Base-by-base conservation (phyloP, 2,888 invertebrate species). In the Habrosyne pyritoides region DNA sequence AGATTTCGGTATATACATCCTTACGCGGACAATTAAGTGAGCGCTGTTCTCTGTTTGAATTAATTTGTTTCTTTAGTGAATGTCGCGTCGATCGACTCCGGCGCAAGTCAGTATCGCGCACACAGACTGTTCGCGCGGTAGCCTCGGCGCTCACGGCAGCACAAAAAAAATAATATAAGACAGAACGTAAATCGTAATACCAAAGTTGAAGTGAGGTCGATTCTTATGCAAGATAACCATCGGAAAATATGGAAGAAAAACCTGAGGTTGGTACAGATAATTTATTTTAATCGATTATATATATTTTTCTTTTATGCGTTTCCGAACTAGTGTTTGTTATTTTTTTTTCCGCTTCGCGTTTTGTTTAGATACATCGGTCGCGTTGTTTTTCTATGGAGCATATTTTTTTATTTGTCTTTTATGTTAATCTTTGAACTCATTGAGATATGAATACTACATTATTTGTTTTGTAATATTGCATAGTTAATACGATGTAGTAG, bases 111-210 rank as follows among this genome's bases (percentile, higher is more conserved):
- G 85, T 83, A 61, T 67, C 75, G 72, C 69, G 81, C 77, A 80
- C 74, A 69, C 70, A 67, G 69, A 77, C 75, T 67, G 64, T 68
- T 72, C 60, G 81, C 71, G 78, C 82, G 79, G 79, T 69, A 79
- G 80, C 63, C 57, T 73, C 64, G 56, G 76, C 81, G 80, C 76
- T 61, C 58, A 77, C 77, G 80, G 33, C 4, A 75, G 59, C 30
- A 24, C 28, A 24, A 52, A 59, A 56, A 55, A 58, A 61, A 61
- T 65, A 66, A 66, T 69, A 76, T 73, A 74, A 61, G 66, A 71
- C 62, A 72, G 69, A 69, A 71, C 59, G 61, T 59, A 65, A 57
- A 72, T 66, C 71, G 68, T 61, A 60, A 66, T 67, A 54, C 64
- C 54, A 59, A 62, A 55, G 47, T 26, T 28, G 33, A 24, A 36